Conservation (phyloP, 1,140 invertebrate genomes). For the Drosophila yakuba region DNA sequence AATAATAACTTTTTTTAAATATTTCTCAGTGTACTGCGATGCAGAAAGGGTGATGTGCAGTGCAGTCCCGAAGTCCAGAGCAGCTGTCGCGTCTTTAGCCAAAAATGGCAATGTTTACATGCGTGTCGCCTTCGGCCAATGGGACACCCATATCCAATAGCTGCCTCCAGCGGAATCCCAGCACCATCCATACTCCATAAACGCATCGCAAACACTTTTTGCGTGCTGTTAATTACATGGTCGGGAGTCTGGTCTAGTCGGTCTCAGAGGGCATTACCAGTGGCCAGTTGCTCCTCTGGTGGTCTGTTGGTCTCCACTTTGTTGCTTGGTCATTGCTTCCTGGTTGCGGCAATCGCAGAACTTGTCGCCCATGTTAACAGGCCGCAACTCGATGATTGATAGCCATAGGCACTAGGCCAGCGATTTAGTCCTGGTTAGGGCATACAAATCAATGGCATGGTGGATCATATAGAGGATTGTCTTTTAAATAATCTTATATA, state of each 20-base stretch:
- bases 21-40: constrained; percentile 9
- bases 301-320: constrained; percentile 58
- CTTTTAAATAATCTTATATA: no score
- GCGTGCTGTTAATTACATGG: constrained; percentile 82
- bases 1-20: not conserved
- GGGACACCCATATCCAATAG: constrained; percentile 51
- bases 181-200: constrained; percentile 54
- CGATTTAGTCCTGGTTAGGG: constrained; percentile 5
- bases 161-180: constrained; percentile 18
- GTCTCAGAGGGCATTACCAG: constrained; percentile 71
- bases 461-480: not conserved
- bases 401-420: constrained; percentile 62
- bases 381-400: constrained; percentile 65
- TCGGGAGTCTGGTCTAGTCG: constrained; percentile 61
- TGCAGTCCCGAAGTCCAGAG: constrained; percentile 25
- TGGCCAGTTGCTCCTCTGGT: constrained; percentile 60
- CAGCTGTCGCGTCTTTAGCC: constrained; percentile 80
- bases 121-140: constrained; percentile 68
- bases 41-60: not conserved
- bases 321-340: constrained; percentile 78
- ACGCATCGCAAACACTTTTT: constrained; percentile 78
- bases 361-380: constrained; percentile 78
- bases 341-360: constrained; percentile 66
- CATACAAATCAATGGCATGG: not conserved
- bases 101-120: constrained; percentile 83